Evolutionary conservation across 92 coral and sea anemone genomes (phyloP).

Genomic region (Micromussa lordhowensis): DNA sequence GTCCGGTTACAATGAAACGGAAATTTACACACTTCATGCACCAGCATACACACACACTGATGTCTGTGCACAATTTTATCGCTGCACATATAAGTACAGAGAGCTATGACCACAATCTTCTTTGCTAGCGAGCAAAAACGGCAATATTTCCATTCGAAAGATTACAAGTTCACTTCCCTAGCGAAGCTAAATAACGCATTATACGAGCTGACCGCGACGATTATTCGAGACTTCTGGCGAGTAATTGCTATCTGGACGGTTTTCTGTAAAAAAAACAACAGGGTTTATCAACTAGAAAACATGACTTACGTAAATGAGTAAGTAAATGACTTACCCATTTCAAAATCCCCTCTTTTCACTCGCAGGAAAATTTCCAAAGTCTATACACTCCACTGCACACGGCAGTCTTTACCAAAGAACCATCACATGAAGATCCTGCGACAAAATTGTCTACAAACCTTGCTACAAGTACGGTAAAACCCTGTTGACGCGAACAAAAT

Average conservation of each 20-base stretch:
- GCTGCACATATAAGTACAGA: background rate
- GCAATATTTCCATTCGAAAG: constrained; percentile 10
- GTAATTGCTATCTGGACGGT: background rate
- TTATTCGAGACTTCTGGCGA: background rate
- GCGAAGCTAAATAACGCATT: background rate
- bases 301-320: no score
- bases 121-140: background rate
- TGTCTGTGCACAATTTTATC: background rate
- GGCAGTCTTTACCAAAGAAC: background rate
- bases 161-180: constrained; percentile 9
- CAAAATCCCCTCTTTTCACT: constrained; percentile 7
- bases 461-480: background rate
- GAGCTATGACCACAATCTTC: background rate
- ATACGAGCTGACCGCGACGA: background rate
- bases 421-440: constrained; percentile 5
- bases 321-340: constrained; percentile 38
- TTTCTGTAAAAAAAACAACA: background rate
- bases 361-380: constrained; percentile 26
- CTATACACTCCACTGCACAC: constrained; percentile 29
- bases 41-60: background rate
- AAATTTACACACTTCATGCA: background rate
- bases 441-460: constrained; percentile 3
- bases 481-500: constrained; percentile 35
- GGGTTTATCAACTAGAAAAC: background rate
- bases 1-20: constrained; percentile 12